Evolutionary conservation across 2,888 invertebrate genomes (phyloP), one percentile per base, ranked within the genome.

Genomic region (Xestia xanthographa): DNA sequence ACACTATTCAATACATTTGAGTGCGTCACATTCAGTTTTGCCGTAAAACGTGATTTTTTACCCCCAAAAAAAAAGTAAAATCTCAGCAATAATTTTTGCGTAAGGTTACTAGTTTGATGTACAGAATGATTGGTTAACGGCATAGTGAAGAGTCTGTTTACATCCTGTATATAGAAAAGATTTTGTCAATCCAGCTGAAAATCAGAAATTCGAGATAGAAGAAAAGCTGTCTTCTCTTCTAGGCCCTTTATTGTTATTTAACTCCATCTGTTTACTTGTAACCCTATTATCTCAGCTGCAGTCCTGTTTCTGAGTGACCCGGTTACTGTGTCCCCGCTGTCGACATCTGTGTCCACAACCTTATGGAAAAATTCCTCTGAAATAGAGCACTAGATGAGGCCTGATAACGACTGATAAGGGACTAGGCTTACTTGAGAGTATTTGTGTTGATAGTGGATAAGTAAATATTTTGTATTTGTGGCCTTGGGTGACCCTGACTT

Each of bases 381-480:
- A 70, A 74, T 71, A 85, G 67, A 66, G 41, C 63, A 74, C 85
- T 85, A 77, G 83, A 83, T 85, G 85, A 6, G 85, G 45, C 68
- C 45, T 74, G 83, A 85, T 85, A 82, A 85, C 29, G n/a, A 34
- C 29, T 77, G 85, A 83, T 83, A 83, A 80, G 67, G 38, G 26
- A 48, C 29, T 83, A 50, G 53, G 70, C 58, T 76, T 66, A 66
- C 53, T 71, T 62, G 20, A 80, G 68, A 71, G 66, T 73, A 63
- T 79, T 53, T 67, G 34, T 48, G 68, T 58, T 66, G 29, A 29
- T 67, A 48, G 5, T 45, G 63, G 63, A 58, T 50, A 48, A 48
- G 70, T 43, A 76, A 77, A 81, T 72, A 67, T 80, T 84, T 69
- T 67, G 58, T 75, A 38, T 34, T n/a, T 26, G 29, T 41, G 45